These are phyloP conservation scores for Clupea harengus DNA, from an alignment of 2,113 vertebrate species.

Conservation along the genomic window DNA sequence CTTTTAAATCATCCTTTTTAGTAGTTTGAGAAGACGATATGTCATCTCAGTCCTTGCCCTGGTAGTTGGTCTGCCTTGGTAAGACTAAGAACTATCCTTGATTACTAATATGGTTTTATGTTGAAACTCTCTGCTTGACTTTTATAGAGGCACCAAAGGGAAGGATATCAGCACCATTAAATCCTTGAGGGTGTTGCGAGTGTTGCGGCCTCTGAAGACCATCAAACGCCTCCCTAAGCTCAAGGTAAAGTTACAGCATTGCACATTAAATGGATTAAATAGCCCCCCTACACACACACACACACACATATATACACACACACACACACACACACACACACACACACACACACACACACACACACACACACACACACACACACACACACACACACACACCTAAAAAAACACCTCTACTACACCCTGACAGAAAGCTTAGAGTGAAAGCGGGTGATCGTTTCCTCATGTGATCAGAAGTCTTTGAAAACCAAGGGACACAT, in stretches of 20 bases:
- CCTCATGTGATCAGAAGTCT: neutral
- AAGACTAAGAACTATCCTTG: neutral
- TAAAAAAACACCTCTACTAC: neutral
- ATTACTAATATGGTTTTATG: neutral
- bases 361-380: neutral
- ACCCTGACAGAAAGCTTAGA: neutral
- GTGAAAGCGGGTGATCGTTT: neutral
- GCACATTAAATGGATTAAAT: neutral
- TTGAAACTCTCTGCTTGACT: conserved; percentile 51
- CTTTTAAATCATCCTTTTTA: conserved; percentile 15
- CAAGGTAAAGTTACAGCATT: conserved; percentile 72
- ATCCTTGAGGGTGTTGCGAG: conserved; percentile 88
- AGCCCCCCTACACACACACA: neutral
- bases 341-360: neutral
- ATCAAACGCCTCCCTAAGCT: conserved; percentile 94
- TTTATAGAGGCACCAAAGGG: conserved; percentile 90
- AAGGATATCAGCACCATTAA: conserved; percentile 99
- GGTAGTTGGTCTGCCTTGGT: neutral
- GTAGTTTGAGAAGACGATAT: conserved; percentile 1
- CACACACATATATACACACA: too few relatives aligned
- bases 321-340: neutral
- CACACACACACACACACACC: neutral
- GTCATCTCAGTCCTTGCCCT: neutral
- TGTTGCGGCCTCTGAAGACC: conserved; percentile 91
- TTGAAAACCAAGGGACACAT: neutral